Base-by-base conservation (phyloP, 2,113 vertebrate species). In the Todiramphus saurophagus region DNA sequence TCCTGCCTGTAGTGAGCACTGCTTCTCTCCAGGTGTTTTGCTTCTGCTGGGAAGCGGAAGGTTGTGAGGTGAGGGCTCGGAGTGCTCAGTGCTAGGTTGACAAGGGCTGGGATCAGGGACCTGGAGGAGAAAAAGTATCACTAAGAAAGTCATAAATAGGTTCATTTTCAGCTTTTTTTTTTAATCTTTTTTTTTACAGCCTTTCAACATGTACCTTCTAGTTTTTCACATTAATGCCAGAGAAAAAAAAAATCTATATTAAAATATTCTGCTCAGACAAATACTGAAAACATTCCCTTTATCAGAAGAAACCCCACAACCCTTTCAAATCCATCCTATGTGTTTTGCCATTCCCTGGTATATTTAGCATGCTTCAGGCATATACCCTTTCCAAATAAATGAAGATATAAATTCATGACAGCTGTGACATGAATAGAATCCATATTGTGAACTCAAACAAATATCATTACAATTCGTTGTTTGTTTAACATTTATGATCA, bases 401-500 rank as follows among this genome's bases (percentile, higher is more conserved):
- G 55, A 92, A 94, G 53, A 89, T 73, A 78, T 2, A 94, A 92
- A 70, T 76, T 91, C 70, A 43, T 73, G 87, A 91, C 67, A 89
- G 74, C 89, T 91, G 62, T 16, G 28, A 66, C 60, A 94, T 21
- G 44, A 94, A 89, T 7, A 41, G 77, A 95, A 91, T 87, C 83
- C 30, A 46, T 93, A 76, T 19, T 24, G n/a, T 79, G 58, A 82
- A 64, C 62, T 88, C 58, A 58, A 81, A 81, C 76, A 79, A 56
- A 64, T 69, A 43, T 15, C 37, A 43, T 83, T 93, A 13, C 63
- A 67, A 83, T 75, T 73, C 3, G 11, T n/a, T 83, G 70, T 90
- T 96, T 95, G 67, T 80, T 93, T 89, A 94, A 92, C 72, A 27
- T 67, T 83, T 72, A 41, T 31, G 60, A 90, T 94, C 86, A 28